Conservation (phyloP, 2,888 invertebrate genomes). For the Argyresthia goedartella region DNA sequence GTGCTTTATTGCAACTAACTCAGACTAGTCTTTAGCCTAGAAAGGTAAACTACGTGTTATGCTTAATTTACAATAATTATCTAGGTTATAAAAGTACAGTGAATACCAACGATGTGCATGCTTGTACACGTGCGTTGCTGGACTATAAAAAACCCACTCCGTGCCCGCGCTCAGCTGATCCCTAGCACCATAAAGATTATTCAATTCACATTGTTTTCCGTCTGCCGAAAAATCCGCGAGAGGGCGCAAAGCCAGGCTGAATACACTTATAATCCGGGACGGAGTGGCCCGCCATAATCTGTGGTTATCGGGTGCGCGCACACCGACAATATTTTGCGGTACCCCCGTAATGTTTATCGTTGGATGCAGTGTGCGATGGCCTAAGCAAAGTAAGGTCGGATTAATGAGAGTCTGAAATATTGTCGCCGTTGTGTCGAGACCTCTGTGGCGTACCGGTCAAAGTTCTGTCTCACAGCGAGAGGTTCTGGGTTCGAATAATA, state of each 20-base stretch:
- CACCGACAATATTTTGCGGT: constrained; percentile 33
- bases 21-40: no score
- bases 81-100: no score
- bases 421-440: not conserved
- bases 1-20: no score
- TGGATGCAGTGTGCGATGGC: constrained; percentile 3
- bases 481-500: no score
- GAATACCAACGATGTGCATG: no score
- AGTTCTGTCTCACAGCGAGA: no score
- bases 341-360: constrained; percentile 17
- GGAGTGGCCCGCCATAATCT: constrained; percentile 40
- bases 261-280: constrained; percentile 35
- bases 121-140: no score
- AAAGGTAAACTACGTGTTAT: no score
- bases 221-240: constrained; percentile 30
- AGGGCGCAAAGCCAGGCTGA: constrained; percentile 32
- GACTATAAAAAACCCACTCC: not conserved
- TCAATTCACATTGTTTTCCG: constrained; percentile 1
- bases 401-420: not conserved
- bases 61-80: no score
- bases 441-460: no score
- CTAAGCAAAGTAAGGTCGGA: not conserved
- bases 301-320: constrained; percentile 35
- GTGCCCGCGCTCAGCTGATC: not conserved
- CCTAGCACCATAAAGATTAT: not conserved